These are phyloP conservation scores for Caenorhabditis sinica DNA, from an alignment of 2,888 invertebrate genomes.

Conservation along the genomic window DNA sequence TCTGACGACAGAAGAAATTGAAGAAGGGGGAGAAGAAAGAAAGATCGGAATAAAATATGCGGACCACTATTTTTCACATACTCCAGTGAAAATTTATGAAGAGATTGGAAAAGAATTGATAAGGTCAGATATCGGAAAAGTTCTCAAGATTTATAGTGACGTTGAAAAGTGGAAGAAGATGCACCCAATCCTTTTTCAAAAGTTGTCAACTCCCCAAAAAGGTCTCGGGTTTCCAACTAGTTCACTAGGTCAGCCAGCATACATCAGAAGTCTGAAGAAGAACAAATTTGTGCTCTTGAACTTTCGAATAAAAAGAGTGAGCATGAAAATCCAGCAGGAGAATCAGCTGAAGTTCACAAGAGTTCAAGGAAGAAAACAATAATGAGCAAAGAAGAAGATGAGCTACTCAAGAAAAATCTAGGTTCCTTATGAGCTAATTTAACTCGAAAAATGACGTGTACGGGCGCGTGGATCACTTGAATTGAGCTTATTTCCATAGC, in stretches of 20 bases:
- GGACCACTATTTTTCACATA: conserved; percentile 17
- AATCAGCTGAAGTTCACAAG: neutral
- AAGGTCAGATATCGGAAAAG: conserved; percentile 28
- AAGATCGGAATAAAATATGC: conserved; percentile 44
- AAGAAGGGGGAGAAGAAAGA: neutral
- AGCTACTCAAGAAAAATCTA: conserved; percentile 14
- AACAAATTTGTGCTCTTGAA: conserved; percentile 7
- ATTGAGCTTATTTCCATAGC: conserved; percentile 60
- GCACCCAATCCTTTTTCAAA: conserved; percentile 17
- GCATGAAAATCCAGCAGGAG: neutral
- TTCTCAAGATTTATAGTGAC: conserved; percentile 45
- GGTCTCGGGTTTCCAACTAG: conserved; percentile 24
- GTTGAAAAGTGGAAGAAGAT: conserved; percentile 28
- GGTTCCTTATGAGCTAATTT: conserved; percentile 58
- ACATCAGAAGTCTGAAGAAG: conserved; percentile 24
- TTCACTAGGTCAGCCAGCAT: conserved; percentile 40
- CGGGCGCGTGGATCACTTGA: conserved; percentile 17
- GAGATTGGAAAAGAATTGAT: conserved; percentile 29
- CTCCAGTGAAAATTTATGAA: neutral
- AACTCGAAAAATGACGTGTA: conserved; percentile 46
- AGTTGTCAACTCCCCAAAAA: conserved; percentile 1
- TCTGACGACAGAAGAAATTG: conserved; percentile 45
- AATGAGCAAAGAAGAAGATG: conserved; percentile 6
- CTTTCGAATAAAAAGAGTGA: too few species aligned
- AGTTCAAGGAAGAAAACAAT: neutral